Conservation (phyloP, 2,113 vertebrate genomes). For the Choloepus hoffmanni region DNA sequence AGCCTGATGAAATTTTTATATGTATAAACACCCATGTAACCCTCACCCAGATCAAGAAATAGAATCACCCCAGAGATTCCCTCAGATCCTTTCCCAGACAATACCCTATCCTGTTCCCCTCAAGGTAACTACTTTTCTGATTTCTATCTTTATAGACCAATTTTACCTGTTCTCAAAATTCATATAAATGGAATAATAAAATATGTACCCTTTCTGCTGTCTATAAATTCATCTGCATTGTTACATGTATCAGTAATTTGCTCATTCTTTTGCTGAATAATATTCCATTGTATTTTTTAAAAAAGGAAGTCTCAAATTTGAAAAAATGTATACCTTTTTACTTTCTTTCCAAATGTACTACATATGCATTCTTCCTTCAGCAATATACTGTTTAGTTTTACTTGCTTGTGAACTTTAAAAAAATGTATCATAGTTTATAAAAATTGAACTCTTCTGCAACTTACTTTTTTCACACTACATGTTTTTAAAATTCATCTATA, state of each 20-base stretch:
- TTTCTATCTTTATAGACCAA: neutral
- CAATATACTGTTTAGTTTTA: neutral
- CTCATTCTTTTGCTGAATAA: neutral
- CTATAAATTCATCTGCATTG: neutral
- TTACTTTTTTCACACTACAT: constrained; percentile 10
- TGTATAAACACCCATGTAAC: neutral
- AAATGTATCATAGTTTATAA: neutral
- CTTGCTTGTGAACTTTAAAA: constrained; percentile 21
- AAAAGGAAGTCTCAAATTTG: neutral
- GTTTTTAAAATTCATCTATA: neutral
- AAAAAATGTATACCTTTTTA: neutral
- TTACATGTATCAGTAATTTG: neutral
- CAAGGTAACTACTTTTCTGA: too few relatives aligned
- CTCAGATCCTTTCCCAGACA: neutral
- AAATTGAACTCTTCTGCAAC: neutral
- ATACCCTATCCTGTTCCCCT: neutral
- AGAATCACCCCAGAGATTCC: neutral
- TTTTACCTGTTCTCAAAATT: neutral
- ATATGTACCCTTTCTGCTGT: too few relatives aligned
- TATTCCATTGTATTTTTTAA: neutral
- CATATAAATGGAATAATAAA: neutral
- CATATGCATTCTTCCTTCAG: neutral
- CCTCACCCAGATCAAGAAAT: neutral
- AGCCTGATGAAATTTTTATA: neutral
- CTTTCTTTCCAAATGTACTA: constrained; percentile 5